A percentile compares a stretch with the other conserved stretches of the same genome.
These are phyloP conservation scores for Phortica variegata DNA, from an alignment of 1,140 invertebrate genomes.

Conservation along the genomic window DNA sequence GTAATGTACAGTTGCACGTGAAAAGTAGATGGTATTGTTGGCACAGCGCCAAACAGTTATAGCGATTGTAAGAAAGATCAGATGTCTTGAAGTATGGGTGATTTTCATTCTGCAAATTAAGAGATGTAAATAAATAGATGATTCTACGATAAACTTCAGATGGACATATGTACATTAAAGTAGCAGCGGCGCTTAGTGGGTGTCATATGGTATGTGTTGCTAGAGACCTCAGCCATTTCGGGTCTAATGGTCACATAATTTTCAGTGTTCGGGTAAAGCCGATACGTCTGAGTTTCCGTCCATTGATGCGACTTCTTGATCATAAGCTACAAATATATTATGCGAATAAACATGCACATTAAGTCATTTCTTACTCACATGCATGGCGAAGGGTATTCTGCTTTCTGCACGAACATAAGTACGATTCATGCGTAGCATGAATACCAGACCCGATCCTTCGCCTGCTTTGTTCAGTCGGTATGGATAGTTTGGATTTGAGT, in stretches of 20 bases:
- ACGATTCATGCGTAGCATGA: constrained; percentile 21
- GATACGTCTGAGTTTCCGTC: constrained; percentile 20
- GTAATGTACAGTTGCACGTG: constrained; percentile 33
- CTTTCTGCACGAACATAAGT: constrained; percentile 9
- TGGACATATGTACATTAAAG: constrained; percentile 24
- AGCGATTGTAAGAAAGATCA: constrained; percentile 20
- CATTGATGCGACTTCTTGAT: constrained; percentile 36
- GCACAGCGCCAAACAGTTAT: constrained; percentile 34
- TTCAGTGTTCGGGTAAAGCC: constrained; percentile 30
- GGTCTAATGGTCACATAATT: constrained; percentile 37
- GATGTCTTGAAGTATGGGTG: constrained; percentile 18
- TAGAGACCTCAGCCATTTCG: constrained; percentile 20
- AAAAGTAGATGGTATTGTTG: constrained; percentile 23
- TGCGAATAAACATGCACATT: background rate
- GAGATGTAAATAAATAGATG: background rate
- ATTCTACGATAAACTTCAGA: background rate
- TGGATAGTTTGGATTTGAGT: constrained; percentile 36
- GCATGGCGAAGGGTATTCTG: constrained; percentile 19
- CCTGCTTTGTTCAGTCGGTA: constrained; percentile 30
- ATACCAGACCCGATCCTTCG: constrained; percentile 33
- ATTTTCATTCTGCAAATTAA: constrained; percentile 19
- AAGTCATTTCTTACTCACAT: constrained; percentile 15
- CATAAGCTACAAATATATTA: constrained; percentile 24
- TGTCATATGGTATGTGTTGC: constrained; percentile 19
- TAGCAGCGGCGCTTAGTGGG: constrained; percentile 27